These are phyloP conservation scores for Agriopis aurantiaria DNA, from an alignment of 2,888 invertebrate genomes.

Conservation along the genomic window DNA sequence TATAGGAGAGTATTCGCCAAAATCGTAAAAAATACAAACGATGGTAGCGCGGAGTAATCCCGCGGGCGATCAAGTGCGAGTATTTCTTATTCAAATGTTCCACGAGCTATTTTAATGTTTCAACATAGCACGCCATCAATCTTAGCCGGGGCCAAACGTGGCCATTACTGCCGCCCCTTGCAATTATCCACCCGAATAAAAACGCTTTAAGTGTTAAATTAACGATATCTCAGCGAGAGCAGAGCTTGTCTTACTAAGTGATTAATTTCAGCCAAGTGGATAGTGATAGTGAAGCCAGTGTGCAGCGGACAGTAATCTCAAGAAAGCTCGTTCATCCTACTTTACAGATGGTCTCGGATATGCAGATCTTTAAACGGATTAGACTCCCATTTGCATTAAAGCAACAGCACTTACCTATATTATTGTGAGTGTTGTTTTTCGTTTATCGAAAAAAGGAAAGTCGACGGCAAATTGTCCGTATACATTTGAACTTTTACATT, in stretches of 20 bases:
- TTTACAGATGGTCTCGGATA: constrained; percentile 36
- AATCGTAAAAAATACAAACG: constrained; percentile 66
- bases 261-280: constrained; percentile 69
- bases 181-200: constrained; percentile 85
- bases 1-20: constrained; percentile 33
- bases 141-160: constrained; percentile 77
- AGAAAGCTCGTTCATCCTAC: constrained; percentile 59
- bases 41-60: constrained; percentile 74
- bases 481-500: constrained; percentile 24
- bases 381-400: constrained; percentile 18
- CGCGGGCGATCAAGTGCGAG: constrained; percentile 70
- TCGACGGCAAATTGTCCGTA: not conserved
- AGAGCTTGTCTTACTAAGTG: constrained; percentile 78
- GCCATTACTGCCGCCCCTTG: constrained; percentile 78
- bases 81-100: constrained; percentile 81
- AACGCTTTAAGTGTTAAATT: constrained; percentile 85
- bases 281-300: constrained; percentile 63
- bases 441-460: constrained; percentile 18
- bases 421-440: constrained; percentile 9
- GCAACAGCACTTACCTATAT: constrained; percentile 25
- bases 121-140: constrained; percentile 81
- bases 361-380: constrained; percentile 41
- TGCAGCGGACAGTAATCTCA: constrained; percentile 51
- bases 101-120: constrained; percentile 80
- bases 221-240: constrained; percentile 81